phyloP scores from a whole-genome alignment of 1,140 invertebrate genomes.

The Caenorhabditis briggsae region DNA sequence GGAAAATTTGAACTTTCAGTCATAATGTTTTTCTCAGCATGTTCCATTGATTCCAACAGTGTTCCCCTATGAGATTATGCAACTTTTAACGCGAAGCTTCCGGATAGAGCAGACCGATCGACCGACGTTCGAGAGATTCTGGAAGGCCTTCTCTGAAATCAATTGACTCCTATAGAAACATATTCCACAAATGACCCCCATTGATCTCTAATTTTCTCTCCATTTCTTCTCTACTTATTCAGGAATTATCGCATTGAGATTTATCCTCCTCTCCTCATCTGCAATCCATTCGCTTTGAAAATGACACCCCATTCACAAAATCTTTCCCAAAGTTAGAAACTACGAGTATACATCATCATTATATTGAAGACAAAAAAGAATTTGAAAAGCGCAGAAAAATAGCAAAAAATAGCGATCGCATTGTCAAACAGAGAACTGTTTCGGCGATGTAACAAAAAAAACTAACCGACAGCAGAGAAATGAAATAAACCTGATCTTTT shows the following conservation, averaged over 20 bases:
- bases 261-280: background rate
- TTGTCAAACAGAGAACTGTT: slow-evolving; percentile 18
- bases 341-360: slow-evolving; percentile 15
- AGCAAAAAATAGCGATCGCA: background rate
- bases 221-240: slow-evolving; percentile 25
- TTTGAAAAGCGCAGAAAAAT: background rate
- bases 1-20: too few relatives aligned
- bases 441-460: background rate
- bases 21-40: background rate
- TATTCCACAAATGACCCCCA: slow-evolving; percentile 10
- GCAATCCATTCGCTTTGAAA: slow-evolving; percentile 8
- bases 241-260: background rate
- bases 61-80: slow-evolving; percentile 14
- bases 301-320: slow-evolving; percentile 5
- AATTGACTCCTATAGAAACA: background rate
- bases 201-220: slow-evolving; percentile 15
- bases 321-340: slow-evolving; percentile 20
- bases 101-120: slow-evolving; percentile 6
- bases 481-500: slow-evolving; percentile 15
- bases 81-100: slow-evolving; percentile 31
- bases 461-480: background rate
- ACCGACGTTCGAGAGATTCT: slow-evolving; percentile 28
- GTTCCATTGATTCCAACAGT: slow-evolving; percentile 45
- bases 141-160: background rate
- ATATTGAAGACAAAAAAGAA: background rate